phyloP scores from a whole-genome alignment of 2,113 vertebrate genomes.

The Tupaia chinensis region DNA sequence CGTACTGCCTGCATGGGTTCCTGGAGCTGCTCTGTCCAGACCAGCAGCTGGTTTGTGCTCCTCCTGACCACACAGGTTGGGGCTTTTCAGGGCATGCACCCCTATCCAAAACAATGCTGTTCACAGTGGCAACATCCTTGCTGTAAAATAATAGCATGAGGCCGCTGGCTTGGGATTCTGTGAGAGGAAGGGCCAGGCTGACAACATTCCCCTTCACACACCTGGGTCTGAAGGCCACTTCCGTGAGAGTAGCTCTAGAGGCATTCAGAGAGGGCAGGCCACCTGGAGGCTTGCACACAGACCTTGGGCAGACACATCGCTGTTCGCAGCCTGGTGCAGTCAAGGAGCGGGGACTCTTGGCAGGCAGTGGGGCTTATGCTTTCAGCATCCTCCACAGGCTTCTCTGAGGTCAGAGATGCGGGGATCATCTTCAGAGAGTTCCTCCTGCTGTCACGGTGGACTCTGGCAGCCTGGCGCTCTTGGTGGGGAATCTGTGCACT shows the following conservation, averaged over 20 bases:
- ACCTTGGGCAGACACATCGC: not conserved
- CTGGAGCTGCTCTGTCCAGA: not conserved
- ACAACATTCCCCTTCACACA: not conserved
- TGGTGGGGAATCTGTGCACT: not conserved
- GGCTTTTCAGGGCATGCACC: no score
- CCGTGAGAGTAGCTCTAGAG: no score
- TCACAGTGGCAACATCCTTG: not conserved
- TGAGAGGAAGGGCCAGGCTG: not conserved
- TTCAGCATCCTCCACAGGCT: not conserved
- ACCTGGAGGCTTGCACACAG: not conserved
- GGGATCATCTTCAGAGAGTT: not conserved
- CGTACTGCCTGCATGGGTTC: not conserved
- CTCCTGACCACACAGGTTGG: not conserved
- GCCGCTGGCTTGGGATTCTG: not conserved
- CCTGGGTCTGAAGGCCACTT: not conserved
- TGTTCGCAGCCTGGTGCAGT: not conserved
- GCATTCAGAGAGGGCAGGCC: not conserved
- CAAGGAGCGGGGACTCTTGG: not conserved
- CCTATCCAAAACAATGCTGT: no score
- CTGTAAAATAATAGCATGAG: not conserved
- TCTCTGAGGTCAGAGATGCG: not conserved
- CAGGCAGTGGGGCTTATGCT: not conserved
- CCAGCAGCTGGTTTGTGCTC: not conserved
- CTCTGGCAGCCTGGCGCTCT: not conserved
- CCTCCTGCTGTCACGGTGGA: not conserved